These are phyloP conservation scores for Drosophila obscura DNA, from an alignment of 1,140 invertebrate species.

Conservation along the genomic window DNA sequence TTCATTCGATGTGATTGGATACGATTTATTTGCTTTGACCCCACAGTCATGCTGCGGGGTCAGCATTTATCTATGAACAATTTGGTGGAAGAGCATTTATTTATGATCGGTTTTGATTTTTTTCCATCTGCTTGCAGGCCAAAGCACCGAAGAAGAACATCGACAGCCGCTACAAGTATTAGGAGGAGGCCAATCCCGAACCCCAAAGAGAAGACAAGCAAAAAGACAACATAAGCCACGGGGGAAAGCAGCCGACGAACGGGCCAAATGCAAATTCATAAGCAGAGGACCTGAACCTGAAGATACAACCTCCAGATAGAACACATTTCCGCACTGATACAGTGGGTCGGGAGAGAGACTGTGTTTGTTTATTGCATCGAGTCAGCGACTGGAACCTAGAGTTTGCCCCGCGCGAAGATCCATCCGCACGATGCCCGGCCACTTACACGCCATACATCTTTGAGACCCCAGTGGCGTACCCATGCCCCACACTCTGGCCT, in stretches of 20 bases:
- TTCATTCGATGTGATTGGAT: constrained; percentile 24
- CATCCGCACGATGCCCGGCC: constrained; percentile 51
- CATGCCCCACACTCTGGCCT: no score
- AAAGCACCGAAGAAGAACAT: constrained; percentile 8
- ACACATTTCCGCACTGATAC: constrained; percentile 68
- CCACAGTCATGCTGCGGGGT: constrained; percentile 26
- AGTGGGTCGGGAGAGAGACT: constrained; percentile 58
- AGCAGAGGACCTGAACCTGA: constrained; percentile 31
- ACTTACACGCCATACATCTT: constrained; percentile 44
- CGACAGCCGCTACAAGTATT: constrained; percentile 37
- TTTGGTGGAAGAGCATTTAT: constrained; percentile 39
- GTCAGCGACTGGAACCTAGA: background rate
- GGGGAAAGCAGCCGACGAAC: constrained; percentile 19
- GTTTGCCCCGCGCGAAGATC: constrained; percentile 20
- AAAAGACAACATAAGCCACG: constrained; percentile 8
- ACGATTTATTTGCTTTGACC: constrained; percentile 35
- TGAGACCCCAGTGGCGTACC: constrained; percentile 13
- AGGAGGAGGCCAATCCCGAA: constrained; percentile 51
- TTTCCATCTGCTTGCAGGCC: constrained; percentile 51
- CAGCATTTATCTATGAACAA: constrained; percentile 56
- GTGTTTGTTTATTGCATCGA: constrained; percentile 50
- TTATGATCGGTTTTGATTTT: constrained; percentile 33
- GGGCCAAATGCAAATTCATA: constrained; percentile 68
- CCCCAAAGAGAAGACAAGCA: background rate
- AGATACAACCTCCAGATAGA: constrained; percentile 67